Conservation (phyloP, 2,888 invertebrate genomes). For the Mesorhabditis sp. region DNA sequence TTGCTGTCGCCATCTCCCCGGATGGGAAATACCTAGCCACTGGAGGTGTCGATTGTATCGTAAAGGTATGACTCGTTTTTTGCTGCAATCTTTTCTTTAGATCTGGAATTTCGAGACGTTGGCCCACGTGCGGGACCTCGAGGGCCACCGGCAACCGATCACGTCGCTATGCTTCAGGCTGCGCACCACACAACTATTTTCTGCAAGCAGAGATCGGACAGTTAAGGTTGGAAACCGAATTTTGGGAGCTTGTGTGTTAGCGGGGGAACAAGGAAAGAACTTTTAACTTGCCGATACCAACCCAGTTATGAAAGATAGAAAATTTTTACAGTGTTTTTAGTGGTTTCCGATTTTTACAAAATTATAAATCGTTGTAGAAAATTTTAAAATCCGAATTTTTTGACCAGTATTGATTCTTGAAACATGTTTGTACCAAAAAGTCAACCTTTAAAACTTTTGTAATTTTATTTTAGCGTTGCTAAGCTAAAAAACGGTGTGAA, state of each 20-base stretch:
- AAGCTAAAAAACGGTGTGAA: no score
- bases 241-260: background rate
- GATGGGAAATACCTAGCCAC: slow-evolving; percentile 47
- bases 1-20: slow-evolving; percentile 45
- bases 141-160: slow-evolving; percentile 45
- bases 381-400: no score
- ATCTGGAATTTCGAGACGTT: slow-evolving; percentile 48
- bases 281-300: no score
- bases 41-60: slow-evolving; percentile 47
- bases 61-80: slow-evolving; percentile 25
- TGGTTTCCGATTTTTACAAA: no score
- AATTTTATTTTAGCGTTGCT: no score
- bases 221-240: slow-evolving; percentile 30
- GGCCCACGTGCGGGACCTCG: slow-evolving; percentile 38
- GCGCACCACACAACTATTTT: slow-evolving; percentile 45
- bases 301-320: no score
- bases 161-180: slow-evolving; percentile 44
- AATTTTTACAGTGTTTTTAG: no score
- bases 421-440: no score
- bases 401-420: no score
- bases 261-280: no score
- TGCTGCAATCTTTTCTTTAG: slow-evolving; percentile 10
- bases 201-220: slow-evolving; percentile 45
- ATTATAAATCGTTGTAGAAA: no score
- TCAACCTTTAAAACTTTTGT: no score